phyloP scores from a whole-genome alignment of 2,888 invertebrate species.

The Leptinotarsa rubiginosa region DNA sequence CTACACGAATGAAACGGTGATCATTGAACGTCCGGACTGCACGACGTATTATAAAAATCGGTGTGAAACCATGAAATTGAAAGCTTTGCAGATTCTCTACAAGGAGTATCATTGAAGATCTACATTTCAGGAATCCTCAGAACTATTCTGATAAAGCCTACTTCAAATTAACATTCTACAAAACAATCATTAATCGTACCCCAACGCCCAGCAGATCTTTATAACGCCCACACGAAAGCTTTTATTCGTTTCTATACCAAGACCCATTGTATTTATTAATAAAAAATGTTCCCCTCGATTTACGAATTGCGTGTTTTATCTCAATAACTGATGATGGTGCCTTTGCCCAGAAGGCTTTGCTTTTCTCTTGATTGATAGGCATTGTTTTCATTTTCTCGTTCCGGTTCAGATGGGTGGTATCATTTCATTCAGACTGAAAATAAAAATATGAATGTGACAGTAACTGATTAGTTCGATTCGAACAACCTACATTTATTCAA shows the following conservation, averaged over 20 bases:
- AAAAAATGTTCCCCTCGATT: slow-evolving; percentile 59
- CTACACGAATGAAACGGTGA: too few relatives aligned
- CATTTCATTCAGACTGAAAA: neutral
- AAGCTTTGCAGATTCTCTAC: too few relatives aligned
- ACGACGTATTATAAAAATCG: too few relatives aligned
- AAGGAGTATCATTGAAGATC: too few relatives aligned
- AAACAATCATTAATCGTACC: slow-evolving; percentile 45
- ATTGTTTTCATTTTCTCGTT: slow-evolving; percentile 49
- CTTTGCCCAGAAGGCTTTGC: slow-evolving; percentile 49
- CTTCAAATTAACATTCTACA: slow-evolving; percentile 21
- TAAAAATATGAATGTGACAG: neutral
- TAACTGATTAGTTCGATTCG: neutral
- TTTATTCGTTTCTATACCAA: slow-evolving; percentile 61
- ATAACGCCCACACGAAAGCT: slow-evolving; percentile 58
- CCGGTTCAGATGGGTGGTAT: slow-evolving; percentile 38
- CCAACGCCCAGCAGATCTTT: slow-evolving; percentile 60
- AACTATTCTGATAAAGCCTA: neutral
- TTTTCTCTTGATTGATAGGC: slow-evolving; percentile 50
- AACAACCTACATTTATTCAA: too few relatives aligned
- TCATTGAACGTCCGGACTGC: too few relatives aligned
- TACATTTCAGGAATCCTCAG: too few relatives aligned
- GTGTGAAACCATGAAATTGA: too few relatives aligned
- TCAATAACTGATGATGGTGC: slow-evolving; percentile 43
- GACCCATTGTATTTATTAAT: slow-evolving; percentile 60
- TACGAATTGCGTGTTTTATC: slow-evolving; percentile 60